phyloP scores from a whole-genome alignment of 1,140 invertebrate species.

The Musca domestica region DNA sequence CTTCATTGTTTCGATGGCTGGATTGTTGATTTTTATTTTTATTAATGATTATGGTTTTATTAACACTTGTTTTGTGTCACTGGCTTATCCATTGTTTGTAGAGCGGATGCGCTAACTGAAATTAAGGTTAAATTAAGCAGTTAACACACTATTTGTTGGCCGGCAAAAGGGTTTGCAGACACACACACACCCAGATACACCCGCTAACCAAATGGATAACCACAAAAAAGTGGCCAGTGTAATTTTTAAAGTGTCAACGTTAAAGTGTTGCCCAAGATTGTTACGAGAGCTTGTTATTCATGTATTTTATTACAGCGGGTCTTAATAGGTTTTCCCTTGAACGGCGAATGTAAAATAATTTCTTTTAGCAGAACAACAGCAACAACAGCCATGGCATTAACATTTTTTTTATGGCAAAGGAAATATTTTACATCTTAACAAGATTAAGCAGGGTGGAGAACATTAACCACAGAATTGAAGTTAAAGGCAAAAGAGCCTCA shows the following conservation, averaged over 20 bases:
- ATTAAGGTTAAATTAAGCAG: constrained; percentile 16
- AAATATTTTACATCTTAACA: constrained; percentile 16
- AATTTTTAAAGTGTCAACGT: constrained; percentile 9
- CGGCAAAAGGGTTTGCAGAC: neutral
- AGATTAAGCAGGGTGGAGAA: neutral
- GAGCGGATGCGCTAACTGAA: constrained; percentile 3
- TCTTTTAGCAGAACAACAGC: neutral
- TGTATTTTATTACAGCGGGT: constrained; percentile 1
- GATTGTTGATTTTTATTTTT: neutral
- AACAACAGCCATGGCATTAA: neutral
- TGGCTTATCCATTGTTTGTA: neutral
- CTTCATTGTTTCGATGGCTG: neutral
- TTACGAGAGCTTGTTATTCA: neutral
- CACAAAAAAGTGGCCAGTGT: neutral
- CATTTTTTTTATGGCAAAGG: constrained; percentile 9
- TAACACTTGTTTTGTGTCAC: constrained; percentile 18
- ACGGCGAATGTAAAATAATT: neutral
- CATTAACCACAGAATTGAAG: too few species aligned
- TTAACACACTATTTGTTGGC: constrained; percentile 1
- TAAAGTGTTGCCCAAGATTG: neutral
- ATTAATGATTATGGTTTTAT: constrained; percentile 22
- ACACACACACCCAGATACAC: too few species aligned
- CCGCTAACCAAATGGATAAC: neutral
- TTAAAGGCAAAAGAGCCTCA: too few species aligned
- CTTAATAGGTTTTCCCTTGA: constrained; percentile 16